Conservation (phyloP, 2,888 invertebrate species). For the Nomada fucata region DNA sequence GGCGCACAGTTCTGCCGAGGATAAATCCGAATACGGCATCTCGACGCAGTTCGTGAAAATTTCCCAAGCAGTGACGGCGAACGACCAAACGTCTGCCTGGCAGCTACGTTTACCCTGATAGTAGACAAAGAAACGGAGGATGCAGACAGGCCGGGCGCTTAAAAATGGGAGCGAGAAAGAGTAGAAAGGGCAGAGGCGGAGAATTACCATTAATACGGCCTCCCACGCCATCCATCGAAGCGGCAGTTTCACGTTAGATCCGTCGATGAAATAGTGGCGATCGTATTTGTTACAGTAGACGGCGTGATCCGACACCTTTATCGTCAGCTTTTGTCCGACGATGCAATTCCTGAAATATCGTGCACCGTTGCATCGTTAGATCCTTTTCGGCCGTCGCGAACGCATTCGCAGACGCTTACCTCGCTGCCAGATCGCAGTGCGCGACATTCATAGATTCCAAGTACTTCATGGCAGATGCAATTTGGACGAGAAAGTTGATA, state of each 20-base stretch:
- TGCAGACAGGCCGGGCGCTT: not conserved
- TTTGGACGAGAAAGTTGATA: conserved; percentile 94
- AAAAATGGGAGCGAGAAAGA: not conserved
- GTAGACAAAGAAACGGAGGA: not conserved
- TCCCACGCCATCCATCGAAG: conserved; percentile 98
- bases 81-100: conserved; percentile 96
- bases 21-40: conserved; percentile 92
- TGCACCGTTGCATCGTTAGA: not conserved
- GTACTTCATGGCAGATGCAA: conserved; percentile 97
- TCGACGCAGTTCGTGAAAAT: conserved; percentile 92
- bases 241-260: conserved; percentile 92
- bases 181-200: no score
- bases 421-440: conserved; percentile 94
- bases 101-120: conserved; percentile 93
- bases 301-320: conserved; percentile 94
- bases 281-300: conserved; percentile 93
- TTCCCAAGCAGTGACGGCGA: conserved; percentile 96
- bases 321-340: conserved; percentile 91
- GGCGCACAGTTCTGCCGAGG: conserved; percentile 93
- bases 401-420: conserved; percentile 84
- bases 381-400: not conserved
- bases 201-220: conserved; percentile 90
- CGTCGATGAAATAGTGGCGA: conserved; percentile 93
- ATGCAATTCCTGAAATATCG: conserved; percentile 90
- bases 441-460: conserved; percentile 95